Base-by-base conservation (phyloP, 2,113 vertebrate species). In the Ophiodon elongatus region DNA sequence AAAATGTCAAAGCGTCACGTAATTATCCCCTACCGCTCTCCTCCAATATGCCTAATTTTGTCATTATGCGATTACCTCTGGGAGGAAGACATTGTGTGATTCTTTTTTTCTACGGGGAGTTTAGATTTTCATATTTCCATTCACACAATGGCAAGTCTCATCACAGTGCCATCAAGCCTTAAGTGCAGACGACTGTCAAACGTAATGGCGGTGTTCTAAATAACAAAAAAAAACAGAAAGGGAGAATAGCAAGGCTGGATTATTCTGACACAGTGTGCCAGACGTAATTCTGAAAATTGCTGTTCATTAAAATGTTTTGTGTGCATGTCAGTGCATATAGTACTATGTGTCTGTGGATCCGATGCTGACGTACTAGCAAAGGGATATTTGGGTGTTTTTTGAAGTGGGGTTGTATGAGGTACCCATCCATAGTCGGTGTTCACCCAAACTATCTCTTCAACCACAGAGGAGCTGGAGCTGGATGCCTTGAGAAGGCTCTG, bases 211-310 rank as follows among this genome's bases (percentile, higher is more conserved):
- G 54, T 70, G 54, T 47, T 85, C 63, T 66, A 70, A 64, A 72
- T 66, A 78, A 80, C 68, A 81, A 23, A 45, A 67, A 71, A 52
- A 23, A 45, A 67, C 65, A 52, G 29, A 52, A 65, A 62, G 43
- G 23, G 23, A 62, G 54, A 79, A 52, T 70, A 56, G 60, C 25
- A 14, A 50, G 75, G 33, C 19, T 6, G 31, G 74, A 88, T 78
- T 60, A 82, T 76, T 76, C 54, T 73, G 33, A 87, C 41, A 87
- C 31, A 43, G 33, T 27, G 82, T 76, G 82, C 71, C 45, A 79
- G 72, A 80, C 74, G 76, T 79, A 74, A 85, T 80, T 80, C 59
- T 85, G 64, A 66, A 88, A 89, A 79, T 78, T 62, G 80, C 25
- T 68, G 75, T 86, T 73, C 76, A 66, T 85, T 41, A 52, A 31